Base-by-base conservation (phyloP, 2,888 invertebrate genomes). In the Atethmia centrago region DNA sequence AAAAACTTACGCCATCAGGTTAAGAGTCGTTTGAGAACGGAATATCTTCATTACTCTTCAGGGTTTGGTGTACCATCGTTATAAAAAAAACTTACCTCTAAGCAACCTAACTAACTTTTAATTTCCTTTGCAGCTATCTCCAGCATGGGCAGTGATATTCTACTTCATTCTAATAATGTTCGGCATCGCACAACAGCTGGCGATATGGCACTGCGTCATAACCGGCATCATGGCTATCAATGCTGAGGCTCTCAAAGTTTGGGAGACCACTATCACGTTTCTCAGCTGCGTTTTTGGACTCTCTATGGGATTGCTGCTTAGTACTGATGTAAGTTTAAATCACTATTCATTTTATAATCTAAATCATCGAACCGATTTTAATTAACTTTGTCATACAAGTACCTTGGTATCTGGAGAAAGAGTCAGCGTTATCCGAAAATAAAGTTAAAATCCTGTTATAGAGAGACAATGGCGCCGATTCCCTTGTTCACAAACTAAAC, bases 141-240 rank as follows among this genome's bases (percentile, higher is more conserved):
- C 99, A 68, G 98, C 98, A 83, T 99, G 99, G 99, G 98, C 98
- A 0, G 98, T 98, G 16, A 96, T 99, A 64, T 98, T 98, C 90
- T 99, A 98, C 94, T 98, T 98, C 90, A 97, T 98, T 84, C 96
- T 99, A 75, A 98, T 99, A 82, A 96, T 98, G 88, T 98, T 99
- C 90, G 99, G 99, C 1, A 97, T 99, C 75, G 98, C 98, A 8
- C 99, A 99, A 88, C 98, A 99, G 94, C 96, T 99, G 85, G 98
- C 98, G 0, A 98, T 99, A 90, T 99, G 99, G 99, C 98, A 99
- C 91, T 98, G 98, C 89, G 98, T 99, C 69, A 98, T 99, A 79
- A 98, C 98, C 31, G 98, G 98, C 4, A 97, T 99, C 67, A 97
- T 98, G 97, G 97, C 98, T 56, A 97, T 98, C 91, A 97, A 98